A percentile compares a stretch with the other conserved stretches of the same genome.
phyloP scores from a whole-genome alignment of 1,140 invertebrate species.

The Rhagoletis zephyria region DNA sequence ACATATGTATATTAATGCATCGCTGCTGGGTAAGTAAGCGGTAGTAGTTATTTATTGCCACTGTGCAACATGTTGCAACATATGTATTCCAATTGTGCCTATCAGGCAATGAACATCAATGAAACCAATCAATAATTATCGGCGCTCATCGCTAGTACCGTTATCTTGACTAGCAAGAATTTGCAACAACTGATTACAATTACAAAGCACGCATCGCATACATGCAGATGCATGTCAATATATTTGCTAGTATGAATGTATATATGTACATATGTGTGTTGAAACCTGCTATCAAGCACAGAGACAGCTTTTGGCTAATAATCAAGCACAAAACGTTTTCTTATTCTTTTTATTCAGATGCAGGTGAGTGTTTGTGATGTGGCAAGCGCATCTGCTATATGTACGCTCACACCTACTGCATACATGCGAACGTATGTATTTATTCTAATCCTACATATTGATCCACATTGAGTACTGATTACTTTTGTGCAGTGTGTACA shows the following conservation, averaged over 20 bases:
- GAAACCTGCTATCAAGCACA: background rate
- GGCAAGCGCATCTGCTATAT: background rate
- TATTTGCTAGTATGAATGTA: background rate
- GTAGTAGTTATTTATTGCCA: slow-evolving; percentile 42
- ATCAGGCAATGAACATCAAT: slow-evolving; percentile 46
- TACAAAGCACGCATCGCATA: slow-evolving; percentile 12
- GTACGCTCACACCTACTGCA: background rate
- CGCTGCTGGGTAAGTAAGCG: background rate
- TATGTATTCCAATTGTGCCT: slow-evolving; percentile 19
- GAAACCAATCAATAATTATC: slow-evolving; percentile 52
- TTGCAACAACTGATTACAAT: slow-evolving; percentile 30
- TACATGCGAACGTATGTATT: background rate
- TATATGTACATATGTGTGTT: background rate
- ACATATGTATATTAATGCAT: background rate
- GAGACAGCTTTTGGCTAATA: background rate
- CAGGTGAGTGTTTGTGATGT: background rate
- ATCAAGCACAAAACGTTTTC: background rate
- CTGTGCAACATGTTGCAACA: slow-evolving; percentile 42
- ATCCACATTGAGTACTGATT: background rate
- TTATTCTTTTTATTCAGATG: background rate
- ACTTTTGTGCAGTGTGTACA: background rate
- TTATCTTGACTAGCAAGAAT: slow-evolving; percentile 20
- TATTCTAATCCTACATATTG: background rate
- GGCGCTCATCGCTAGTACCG: slow-evolving; percentile 34
- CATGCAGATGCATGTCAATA: background rate